Base-by-base conservation (phyloP, 2,113 vertebrate genomes). In the Agapornis roseicollis region DNA sequence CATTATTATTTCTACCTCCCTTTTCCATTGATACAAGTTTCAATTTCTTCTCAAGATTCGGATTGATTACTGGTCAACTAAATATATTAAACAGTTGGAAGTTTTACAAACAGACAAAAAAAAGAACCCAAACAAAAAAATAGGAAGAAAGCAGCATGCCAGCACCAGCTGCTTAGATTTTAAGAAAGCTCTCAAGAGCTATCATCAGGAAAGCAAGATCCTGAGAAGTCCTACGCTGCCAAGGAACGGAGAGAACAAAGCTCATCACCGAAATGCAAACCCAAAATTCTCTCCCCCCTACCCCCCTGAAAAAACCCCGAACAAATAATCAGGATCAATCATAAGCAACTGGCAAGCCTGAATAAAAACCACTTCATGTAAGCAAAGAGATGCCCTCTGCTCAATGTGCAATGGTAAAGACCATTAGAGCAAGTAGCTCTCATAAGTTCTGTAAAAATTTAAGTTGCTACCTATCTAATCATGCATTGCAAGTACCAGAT, bases 281-380 rank as follows among this genome's bases (percentile, higher is more conserved):
- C 1, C 16, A 68, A 80, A 72, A 17, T 41, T 28, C 2, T 4
- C 3, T 12, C 41, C 41, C 41, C 41, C 41, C 41, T n/a, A n/a
- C 42, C 6, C 4, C 10, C 5, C 11, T 7, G 6, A 44, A 82
- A 68, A 10, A 5, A 0, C 3, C 12, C 44, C 2, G 12, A 31
- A 58, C 22, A 35, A 58, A 58, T 35, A 64, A 19, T 78, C 35
- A 27, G 11, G n/a, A 66, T 49, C 58, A 77, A 25, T 20, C 17
- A 53, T 25, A 76, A 60, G 8, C 17, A 47, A 24, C 25, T 24
- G 28, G 35, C 16, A 86, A 71, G 29, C 4, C 47, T 20, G 9
- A 80, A 72, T 46, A 24, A 86, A 85, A 88, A 20, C 46, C 18
- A 80, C 8, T 18, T 44, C 10, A 27, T 22, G 1, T 18, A 85